Evolutionary conservation across 2,888 invertebrate genomes (phyloP), one percentile per base, ranked within the genome.

Genomic region (Gisinianus flammeolus): DNA sequence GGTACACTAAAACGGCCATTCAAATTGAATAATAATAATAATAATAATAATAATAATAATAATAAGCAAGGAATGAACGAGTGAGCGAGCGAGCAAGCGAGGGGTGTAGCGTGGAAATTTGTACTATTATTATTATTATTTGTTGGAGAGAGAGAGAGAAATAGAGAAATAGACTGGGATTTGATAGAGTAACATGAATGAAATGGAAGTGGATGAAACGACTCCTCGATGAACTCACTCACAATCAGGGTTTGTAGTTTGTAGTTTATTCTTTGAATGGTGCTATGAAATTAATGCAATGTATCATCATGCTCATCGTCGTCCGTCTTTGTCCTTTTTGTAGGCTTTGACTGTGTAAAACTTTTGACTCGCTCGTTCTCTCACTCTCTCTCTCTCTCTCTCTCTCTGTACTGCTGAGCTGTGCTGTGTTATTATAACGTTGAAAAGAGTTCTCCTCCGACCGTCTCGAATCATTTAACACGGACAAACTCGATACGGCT

Each of bases 401-500:
- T 64, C 2, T 64, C 4, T 4, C 26, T 16, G n/a, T n/a, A n/a
- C n/a, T n/a, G n/a, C n/a, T n/a, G n/a, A n/a, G n/a, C n/a, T n/a
- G n/a, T n/a, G n/a, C 24, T 64, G 30, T 64, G 64, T n/a, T n/a
- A n/a, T n/a, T n/a, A n/a, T n/a, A 64, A 76, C 62, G 71, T 70
- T 77, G 70, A 77, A 77, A 77, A 77, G 70, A 77, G 77, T 77
- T 77, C 30, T 62, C 58, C 54, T 77, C 64, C 76, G 33, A 56
- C 68, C 82, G 83, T 84, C 79, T 82, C 84, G 84, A 84, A 79
- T 82, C 84, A 84, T 84, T 84, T 83, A 84, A 82, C 84, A 82
- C 81, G 79, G 82, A 79, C 81, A 81, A 80, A 83, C 79, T 80
- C 78, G 81, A 81, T 81, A 80, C 78, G 79, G 77, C 79, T 77